Base-by-base conservation (phyloP, 2,888 invertebrate species). In the Stenodema calcarata region DNA sequence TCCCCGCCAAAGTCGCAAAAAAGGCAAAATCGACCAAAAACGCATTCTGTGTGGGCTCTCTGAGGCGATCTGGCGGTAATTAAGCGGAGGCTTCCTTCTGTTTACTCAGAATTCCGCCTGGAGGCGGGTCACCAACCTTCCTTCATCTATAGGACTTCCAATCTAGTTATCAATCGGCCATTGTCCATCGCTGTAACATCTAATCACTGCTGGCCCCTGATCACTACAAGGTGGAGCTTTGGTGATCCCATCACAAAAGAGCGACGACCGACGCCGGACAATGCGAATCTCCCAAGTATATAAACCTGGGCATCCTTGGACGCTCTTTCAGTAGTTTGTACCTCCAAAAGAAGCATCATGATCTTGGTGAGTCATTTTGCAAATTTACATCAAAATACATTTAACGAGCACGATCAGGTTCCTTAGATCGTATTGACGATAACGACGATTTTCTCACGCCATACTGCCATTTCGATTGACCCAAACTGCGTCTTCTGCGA, bases 201-300 rank as follows among this genome's bases (percentile, higher is more conserved):
- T 27, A 62, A 62, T 62, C 62, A 62, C 11, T 62, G 23, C 23
- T 23, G 62, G 27, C 7, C 11, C 18, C 62, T 23, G 9, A 27
- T 23, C 9, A 62, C 62, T 18, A 62, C 27, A 18, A 62, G 9
- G 23, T 50, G 14, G 54, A 54, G 54, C 54, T 54, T 54, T 54
- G 54, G 54, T 18, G 54, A 54, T n/a, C n/a, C 16, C 27, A 62
- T 62, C 62, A 62, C 62, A 62, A 62, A 62, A 62, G 62, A 18
- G 7, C 11, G 62, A 11, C 12, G 73, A 14, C 73, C 73, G 14
- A 28, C 35, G 35, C 62, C 62, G 62, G 62, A 73, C 73, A 73
- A 73, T 73, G 73, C 73, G 73, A 73, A 73, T 73, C 73, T 73
- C 73, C 73, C 73, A 73, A 73, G 35, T 73, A 73, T 73, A 73